Evolutionary conservation across 2,113 vertebrate genomes (phyloP), one percentile per base, ranked within the genome.

Genomic region (Tragelaphus buxtoni): DNA sequence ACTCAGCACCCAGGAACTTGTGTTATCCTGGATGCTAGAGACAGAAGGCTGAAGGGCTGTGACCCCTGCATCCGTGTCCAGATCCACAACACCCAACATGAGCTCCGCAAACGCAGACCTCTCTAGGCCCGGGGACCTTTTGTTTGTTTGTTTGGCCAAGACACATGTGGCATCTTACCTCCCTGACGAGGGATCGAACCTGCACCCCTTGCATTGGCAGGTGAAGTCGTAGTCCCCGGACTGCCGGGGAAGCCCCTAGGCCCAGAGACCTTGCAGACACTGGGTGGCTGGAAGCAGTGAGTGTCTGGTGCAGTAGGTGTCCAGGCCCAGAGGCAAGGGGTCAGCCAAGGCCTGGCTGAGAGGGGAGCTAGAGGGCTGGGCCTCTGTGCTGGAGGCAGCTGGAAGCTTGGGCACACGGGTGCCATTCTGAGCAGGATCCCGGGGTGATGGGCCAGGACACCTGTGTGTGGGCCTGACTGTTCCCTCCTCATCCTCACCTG

Each of bases 41-140:
- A 42, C 2, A 39, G 2, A 42, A 63, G 65, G 69, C 32, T 3
- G 49, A 69, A 42, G 90, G 28, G 13, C 4, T 7, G 6, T 0
- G 12, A 12, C 5, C 24, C 55, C 53, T 35, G 16, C 32, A 11
- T 30, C 35, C 26, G 0, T 3, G 1, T 18, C 26, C 77, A 56
- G 45, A 65, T 26, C 47, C 60, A 12, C 24, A 49, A 4, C 1
- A 6, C 4, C 28, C 32, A 4, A 28, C 5, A 39, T 51, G 45
- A 42, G 49, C 6, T 9, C 69, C 1, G 0, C 0, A 9, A 86
- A 18, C 9, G 26, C 60, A 69, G 89, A 58, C 81, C 26, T 17
- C 30, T n/a, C 16, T 5, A 16, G 65, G 35, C 53, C 93, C 35
- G 16, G 91, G 5, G 45, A 26, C 53, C 90, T 56, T 7, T 42